Evolutionary conservation across 2,888 invertebrate species (phyloP), one percentile per base, ranked within the genome.

Genomic region (Acronicta alni): DNA sequence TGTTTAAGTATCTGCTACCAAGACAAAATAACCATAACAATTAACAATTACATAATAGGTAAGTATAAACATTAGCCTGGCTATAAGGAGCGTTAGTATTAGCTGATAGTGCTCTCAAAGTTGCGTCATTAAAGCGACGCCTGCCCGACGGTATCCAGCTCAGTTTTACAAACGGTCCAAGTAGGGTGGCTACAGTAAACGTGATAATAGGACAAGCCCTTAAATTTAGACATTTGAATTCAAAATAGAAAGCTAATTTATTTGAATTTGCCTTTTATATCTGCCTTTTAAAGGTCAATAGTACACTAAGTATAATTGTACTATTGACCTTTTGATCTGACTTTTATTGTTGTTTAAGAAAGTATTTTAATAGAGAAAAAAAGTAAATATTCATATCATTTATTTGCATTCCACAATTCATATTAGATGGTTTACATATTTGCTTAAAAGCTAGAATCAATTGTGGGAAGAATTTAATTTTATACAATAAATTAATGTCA

Each of bases 61-160:
- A 35, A 47, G 26, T 60, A 38, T 48, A 4, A 9, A 26, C 42
- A 32, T 57, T 61, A 58, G 39, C 16, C 20, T 3, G 1, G 39
- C 35, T 43, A 14, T 37, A 41, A 20, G 14, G 38, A 45, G 35
- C 56, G 35, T 58, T 45, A 66, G 51, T 54, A 47, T 57, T 58
- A 58, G 67, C 55, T 41, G 54, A 58, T 72, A 64, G 67, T 72
- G 14, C 17, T 52, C 17, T 30, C 39, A 32, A 66, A 73, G 54
- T 73, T 68, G 23, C 39, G 57, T 68, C 61, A 61, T 69, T 73
- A 69, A 43, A 45, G 26, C 45, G 46, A 48, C 57, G 73, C 54
- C 73, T 37, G 62, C 35, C 32, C 47, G 62, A 57, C 57, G 57
- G 57, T 62, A 73, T 58, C 57, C 69, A 53, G 51, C 44, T 37